Percentiles rank a stretch among this genome's conserved stretches.
phyloP scores from a whole-genome alignment of 2,888 invertebrate genomes.

The Hypomecis atomaria region DNA sequence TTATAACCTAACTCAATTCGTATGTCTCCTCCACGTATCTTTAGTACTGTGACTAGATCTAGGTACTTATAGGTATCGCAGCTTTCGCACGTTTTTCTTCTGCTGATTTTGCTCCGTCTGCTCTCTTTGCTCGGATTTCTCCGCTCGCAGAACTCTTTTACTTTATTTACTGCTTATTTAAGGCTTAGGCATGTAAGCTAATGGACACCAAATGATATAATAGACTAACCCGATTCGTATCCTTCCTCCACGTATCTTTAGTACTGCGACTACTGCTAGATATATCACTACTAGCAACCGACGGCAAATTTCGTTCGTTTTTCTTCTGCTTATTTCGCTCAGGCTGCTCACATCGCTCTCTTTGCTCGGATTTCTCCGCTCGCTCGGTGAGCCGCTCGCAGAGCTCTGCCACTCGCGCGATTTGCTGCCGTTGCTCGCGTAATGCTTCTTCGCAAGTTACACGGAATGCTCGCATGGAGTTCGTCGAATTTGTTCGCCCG shows the following conservation, averaged over 20 bases:
- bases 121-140: constrained; percentile 10
- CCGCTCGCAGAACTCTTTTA: constrained; percentile 66
- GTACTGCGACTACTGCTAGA: constrained; percentile 58
- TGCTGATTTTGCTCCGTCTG: constrained; percentile 5
- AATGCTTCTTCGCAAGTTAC: constrained; percentile 64
- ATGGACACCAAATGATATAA: too few relatives aligned
- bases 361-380: constrained; percentile 13
- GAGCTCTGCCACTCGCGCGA: constrained; percentile 65
- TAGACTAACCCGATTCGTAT: constrained; percentile 52
- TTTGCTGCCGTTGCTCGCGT: constrained; percentile 66
- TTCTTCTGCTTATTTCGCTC: constrained; percentile 1
- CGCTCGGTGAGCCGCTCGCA: constrained; percentile 64
- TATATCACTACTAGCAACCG: constrained; percentile 53
- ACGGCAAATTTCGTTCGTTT: constrained; percentile 13
- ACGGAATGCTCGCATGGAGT: constrained; percentile 64
- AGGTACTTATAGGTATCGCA: constrained; percentile 57
- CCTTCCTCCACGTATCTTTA: constrained; percentile 47
- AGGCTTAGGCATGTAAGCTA: too few relatives aligned
- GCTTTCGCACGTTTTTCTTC: constrained; percentile 6
- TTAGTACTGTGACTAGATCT: constrained; percentile 55
- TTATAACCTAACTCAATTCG: constrained; percentile 47
- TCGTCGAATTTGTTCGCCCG: constrained; percentile 43
- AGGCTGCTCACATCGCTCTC: constrained; percentile 9
- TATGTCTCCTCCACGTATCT: constrained; percentile 51
- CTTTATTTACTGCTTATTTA: constrained; percentile 27